phyloP scores from a whole-genome alignment of 2,797 vertebrate genomes.

The Acrossocheilus wenchowensis region DNA sequence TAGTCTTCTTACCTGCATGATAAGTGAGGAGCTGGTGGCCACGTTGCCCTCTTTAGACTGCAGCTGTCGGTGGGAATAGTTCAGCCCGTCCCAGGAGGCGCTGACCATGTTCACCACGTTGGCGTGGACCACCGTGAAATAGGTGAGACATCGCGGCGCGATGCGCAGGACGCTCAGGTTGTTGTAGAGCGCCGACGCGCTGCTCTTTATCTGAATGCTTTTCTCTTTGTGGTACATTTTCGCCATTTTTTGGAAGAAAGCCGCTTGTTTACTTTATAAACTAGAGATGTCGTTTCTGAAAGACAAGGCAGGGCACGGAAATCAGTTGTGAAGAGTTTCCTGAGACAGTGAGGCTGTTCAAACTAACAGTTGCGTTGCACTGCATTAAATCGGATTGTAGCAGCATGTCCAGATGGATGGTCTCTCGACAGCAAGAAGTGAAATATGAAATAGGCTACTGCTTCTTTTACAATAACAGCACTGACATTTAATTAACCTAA shows the following conservation, averaged over 20 bases:
- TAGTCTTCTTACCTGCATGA: conserved; percentile 85
- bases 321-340: background rate
- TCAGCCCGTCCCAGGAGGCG: conserved; percentile 82
- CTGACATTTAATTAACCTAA: background rate
- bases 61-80: conserved; percentile 89
- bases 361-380: background rate
- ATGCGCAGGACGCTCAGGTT: conserved; percentile 89
- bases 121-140: conserved; percentile 88
- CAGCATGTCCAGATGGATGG: background rate
- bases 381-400: conserved; percentile 5
- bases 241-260: conserved; percentile 33
- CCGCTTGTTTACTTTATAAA: background rate
- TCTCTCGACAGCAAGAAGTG: too few species aligned
- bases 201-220: conserved; percentile 85
- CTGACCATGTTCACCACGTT: conserved; percentile 87
- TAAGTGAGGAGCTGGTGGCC: conserved; percentile 81
- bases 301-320: background rate
- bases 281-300: conserved; percentile 4
- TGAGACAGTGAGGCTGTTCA: background rate
- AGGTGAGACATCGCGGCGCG: conserved; percentile 77
- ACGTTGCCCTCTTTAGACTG: conserved; percentile 85
- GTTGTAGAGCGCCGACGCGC: conserved; percentile 89
- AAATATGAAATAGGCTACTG: background rate
- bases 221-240: conserved; percentile 88
- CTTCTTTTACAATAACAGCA: background rate